Evolutionary conservation across 2,888 invertebrate genomes (phyloP), one percentile per base, ranked within the genome.

Genomic region (Meliscaeva auricollis): DNA sequence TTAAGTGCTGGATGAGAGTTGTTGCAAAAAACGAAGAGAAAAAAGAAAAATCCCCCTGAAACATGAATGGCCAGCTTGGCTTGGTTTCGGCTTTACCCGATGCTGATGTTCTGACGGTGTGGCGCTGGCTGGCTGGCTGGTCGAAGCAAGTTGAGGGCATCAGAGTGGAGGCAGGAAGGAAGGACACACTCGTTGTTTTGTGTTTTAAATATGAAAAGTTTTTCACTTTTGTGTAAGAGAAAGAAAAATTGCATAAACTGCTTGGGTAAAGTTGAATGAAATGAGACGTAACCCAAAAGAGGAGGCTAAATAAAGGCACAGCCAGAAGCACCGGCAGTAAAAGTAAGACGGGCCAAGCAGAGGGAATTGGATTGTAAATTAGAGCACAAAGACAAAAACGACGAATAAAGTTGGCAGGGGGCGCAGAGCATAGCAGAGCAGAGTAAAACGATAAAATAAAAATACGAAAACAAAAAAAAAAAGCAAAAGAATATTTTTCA

Each of bases 121-220:
- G n/a, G n/a, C n/a, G n/a, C n/a, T n/a, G n/a, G n/a, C n/a, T n/a
- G n/a, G n/a, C n/a, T n/a, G n/a, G n/a, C n/a, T 30, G 35, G 50
- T 32, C 52, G 30, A 52, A 26, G n/a, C n/a, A n/a, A 26, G 26
- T 4, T 26, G 26, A 26, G 3, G 26, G 26, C 26, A 11, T 46
- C 0, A 1, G 20, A 7, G 13, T 32, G 5, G 38, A 17, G 35
- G 50, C 13, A 17, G 58, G 66, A 76, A 54, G 74, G 64, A 84
- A 69, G 64, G 35, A 52, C 75, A 50, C 38, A 50, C 77, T 68
- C 30, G 58, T 72, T 84, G 75, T 76, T 79, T 81, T 77, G 56
- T 77, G 62, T 85, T 85, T 85, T 72, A 85, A 85, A 85, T 85
- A 85, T 85, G 85, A 85, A 85, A 85, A 85, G 76, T 85, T 85